Conservation (phyloP, 64 coral and sea anemone genomes). For the Pachyseris speciosa region DNA sequence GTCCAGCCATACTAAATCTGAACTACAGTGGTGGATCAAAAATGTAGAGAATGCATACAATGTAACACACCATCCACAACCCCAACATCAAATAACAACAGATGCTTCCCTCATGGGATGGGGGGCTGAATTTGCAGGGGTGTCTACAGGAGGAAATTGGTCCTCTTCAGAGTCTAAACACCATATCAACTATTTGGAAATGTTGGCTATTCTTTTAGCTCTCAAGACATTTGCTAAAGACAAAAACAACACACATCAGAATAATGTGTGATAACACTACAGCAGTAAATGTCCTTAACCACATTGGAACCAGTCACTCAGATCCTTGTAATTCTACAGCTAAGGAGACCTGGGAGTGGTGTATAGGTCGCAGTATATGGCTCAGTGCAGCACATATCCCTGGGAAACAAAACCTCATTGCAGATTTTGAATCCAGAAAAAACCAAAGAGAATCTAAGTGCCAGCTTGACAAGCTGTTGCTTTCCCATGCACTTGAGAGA, state of each 20-base stretch:
- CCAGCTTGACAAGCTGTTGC: not conserved
- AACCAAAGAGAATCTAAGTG: conserved; percentile 1
- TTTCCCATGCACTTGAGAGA: not conserved
- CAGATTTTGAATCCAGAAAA: conserved; percentile 19
- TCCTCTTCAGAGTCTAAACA: conserved; percentile 5
- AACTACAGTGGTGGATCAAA: conserved; percentile 56
- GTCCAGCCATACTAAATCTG: conserved; percentile 3
- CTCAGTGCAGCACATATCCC: conserved; percentile 44
- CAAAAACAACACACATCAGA: conserved; percentile 4
- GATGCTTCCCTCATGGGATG: conserved; percentile 52
- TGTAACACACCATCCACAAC: not conserved
- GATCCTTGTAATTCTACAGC: conserved; percentile 17
- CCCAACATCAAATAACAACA: conserved; percentile 26
- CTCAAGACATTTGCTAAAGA: conserved; percentile 33
- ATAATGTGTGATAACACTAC: conserved; percentile 60
- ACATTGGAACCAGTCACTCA: conserved; percentile 75
- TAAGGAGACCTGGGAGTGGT: conserved; percentile 26
- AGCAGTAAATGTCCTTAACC: conserved; percentile 32
- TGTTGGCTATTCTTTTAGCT: conserved; percentile 27
- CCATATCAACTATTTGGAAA: conserved; percentile 60
- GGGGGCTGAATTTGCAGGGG: conserved; percentile 16
- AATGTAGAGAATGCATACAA: not conserved
- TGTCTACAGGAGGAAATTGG: conserved; percentile 45
- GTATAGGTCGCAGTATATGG: conserved; percentile 22
- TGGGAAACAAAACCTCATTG: conserved; percentile 4